Evolutionary conservation across 2,888 invertebrate species (phyloP).

Genomic region (Euplagia quadripunctaria): DNA sequence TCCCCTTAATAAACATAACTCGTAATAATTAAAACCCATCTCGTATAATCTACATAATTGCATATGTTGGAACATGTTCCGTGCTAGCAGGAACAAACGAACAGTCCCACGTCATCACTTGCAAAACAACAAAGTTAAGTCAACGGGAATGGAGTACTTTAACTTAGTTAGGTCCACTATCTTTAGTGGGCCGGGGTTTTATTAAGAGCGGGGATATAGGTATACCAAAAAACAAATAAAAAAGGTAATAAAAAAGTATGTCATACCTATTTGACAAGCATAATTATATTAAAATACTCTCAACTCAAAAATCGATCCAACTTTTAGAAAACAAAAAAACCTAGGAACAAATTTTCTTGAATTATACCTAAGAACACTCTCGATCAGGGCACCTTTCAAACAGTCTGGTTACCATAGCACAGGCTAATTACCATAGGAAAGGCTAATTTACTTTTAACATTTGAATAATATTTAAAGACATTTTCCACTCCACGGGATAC

Average conservation of each 20-base stretch:
- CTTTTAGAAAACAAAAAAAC: too few relatives aligned
- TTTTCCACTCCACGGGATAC: not conserved
- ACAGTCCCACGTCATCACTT: constrained; percentile 19
- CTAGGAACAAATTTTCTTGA: too few relatives aligned
- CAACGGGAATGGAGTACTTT: constrained; percentile 42
- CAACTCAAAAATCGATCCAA: too few relatives aligned
- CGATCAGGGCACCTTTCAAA: too few relatives aligned
- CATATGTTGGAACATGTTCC: constrained; percentile 16
- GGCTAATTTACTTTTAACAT: too few relatives aligned
- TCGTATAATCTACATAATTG: constrained; percentile 5
- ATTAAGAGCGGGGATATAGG: constrained; percentile 14
- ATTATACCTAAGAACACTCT: too few relatives aligned
- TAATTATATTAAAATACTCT: too few relatives aligned
- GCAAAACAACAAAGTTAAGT: constrained; percentile 28
- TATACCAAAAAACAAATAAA: not conserved
- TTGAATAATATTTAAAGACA: not conserved
- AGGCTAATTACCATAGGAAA: too few relatives aligned
- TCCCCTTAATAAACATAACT: constrained; percentile 12
- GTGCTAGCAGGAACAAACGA: constrained; percentile 19
- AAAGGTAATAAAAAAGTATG: not conserved
- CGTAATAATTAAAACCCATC: constrained; percentile 16
- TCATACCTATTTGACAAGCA: not conserved
- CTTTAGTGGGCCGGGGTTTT: constrained; percentile 15
- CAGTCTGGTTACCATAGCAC: too few relatives aligned
- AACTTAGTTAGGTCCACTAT: constrained; percentile 25